Conservation (phyloP, 2,113 vertebrate species). For the Theropithecus gelada region DNA sequence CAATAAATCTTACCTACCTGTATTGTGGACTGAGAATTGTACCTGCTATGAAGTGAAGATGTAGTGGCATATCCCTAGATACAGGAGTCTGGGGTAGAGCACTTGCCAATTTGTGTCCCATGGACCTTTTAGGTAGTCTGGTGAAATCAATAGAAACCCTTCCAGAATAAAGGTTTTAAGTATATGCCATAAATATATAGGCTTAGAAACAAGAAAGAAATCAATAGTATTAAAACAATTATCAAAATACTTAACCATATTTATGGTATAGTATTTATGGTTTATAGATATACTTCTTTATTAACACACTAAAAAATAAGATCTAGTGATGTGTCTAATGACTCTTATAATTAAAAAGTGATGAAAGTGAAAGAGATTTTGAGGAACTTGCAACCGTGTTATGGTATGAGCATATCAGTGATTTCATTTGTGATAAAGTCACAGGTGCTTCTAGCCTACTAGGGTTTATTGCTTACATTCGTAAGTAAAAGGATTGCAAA, state of each 20-base stretch:
- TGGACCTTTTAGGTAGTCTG: too few relatives aligned
- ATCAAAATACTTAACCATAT: background rate
- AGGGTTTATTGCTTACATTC: background rate
- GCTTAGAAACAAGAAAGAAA: background rate
- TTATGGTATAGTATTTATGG: background rate
- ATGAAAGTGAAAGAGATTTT: background rate
- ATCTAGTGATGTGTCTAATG: background rate
- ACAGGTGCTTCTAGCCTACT: fast-evolving
- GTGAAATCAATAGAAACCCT: background rate
- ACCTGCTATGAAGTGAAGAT: background rate
- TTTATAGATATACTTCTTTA: background rate
- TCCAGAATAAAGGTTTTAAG: background rate
- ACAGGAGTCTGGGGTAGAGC: fast-evolving
- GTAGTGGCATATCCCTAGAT: fast-evolving
- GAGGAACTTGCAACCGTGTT: fast-evolving
- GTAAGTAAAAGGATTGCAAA: background rate
- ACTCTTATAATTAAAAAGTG: background rate
- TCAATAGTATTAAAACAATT: background rate
- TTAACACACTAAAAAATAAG: background rate
- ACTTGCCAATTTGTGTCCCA: background rate
- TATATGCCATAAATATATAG: too few relatives aligned
- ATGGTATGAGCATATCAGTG: fast-evolving
- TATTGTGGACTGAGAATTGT: background rate
- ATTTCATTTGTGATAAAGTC: fast-evolving
- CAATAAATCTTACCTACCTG: background rate